Conservation (phyloP, 2,113 vertebrate species). For the Limnothrissa miodon region DNA sequence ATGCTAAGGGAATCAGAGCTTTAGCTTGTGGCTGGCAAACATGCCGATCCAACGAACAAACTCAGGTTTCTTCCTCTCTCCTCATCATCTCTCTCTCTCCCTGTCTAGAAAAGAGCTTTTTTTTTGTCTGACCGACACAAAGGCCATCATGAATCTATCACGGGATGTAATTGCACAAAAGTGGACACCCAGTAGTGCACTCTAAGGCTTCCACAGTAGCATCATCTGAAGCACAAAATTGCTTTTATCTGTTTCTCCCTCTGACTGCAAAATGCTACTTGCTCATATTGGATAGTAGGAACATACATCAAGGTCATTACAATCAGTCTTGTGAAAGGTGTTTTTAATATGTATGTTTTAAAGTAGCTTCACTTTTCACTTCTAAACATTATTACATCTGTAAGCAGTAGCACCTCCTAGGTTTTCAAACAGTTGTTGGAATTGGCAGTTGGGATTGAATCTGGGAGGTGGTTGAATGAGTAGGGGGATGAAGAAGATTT, state of each 20-base stretch:
- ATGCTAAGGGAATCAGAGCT: slow-evolving; percentile 69
- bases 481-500: too few relatives aligned
- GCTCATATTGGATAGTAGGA: too few relatives aligned
- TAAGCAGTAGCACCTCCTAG: too few relatives aligned
- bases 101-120: not conserved
- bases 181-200: not conserved
- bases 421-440: too few relatives aligned
- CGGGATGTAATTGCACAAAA: not conserved
- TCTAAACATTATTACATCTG: too few relatives aligned
- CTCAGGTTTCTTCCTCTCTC: not conserved
- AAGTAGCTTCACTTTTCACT: too few relatives aligned
- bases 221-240: not conserved
- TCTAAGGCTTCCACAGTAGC: not conserved
- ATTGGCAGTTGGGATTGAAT: too few relatives aligned
- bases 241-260: not conserved
- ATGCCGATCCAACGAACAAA: slow-evolving; percentile 19
- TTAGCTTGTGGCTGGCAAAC: slow-evolving; percentile 51
- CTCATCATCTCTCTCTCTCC: not conserved
- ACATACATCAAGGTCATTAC: too few relatives aligned
- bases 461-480: too few relatives aligned
- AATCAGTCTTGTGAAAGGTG: too few relatives aligned
- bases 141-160: not conserved
- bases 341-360: too few relatives aligned
- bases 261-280: not conserved
- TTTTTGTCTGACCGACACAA: not conserved